A percentile compares a stretch with the other conserved stretches of the same genome.
These are phyloP conservation scores for Urocyon cinereoargenteus DNA, from an alignment of 2,797 vertebrate genomes.

Conservation along the genomic window DNA sequence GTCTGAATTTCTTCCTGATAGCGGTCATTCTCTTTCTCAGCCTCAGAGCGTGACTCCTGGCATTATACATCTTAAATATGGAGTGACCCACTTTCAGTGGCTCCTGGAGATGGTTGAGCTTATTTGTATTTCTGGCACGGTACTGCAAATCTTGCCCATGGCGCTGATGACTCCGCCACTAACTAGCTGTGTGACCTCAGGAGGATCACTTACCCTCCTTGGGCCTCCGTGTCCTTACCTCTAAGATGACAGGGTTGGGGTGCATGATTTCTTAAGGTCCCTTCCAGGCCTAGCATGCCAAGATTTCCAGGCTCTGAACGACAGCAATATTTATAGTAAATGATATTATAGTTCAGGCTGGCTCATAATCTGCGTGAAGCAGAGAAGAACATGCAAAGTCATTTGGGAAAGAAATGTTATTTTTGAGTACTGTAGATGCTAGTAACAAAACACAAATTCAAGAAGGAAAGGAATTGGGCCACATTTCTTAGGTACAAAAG, in stretches of 20 bases:
- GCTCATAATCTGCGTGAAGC: slow-evolving; percentile 48
- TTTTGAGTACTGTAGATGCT: slow-evolving; percentile 51
- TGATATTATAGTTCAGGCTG: neutral
- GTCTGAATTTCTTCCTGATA: neutral
- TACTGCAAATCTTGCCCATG: neutral
- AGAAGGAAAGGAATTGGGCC: neutral
- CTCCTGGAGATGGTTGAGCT: neutral
- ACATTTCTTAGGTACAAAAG: slow-evolving; percentile 38
- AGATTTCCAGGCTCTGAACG: neutral
- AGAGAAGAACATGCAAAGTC: slow-evolving; percentile 22
- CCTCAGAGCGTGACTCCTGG: neutral
- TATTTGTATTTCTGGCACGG: neutral
- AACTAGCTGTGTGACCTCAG: neutral
- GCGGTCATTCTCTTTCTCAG: neutral
- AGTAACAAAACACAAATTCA: slow-evolving; percentile 50
- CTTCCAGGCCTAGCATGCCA: neutral
- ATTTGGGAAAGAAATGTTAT: slow-evolving; percentile 43
- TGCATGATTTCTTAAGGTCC: neutral
- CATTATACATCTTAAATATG: neutral
- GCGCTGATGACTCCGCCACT: neutral
- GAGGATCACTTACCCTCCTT: neutral
- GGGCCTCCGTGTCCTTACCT: neutral
- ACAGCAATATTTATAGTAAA: slow-evolving; percentile 13
- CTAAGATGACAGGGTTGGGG: neutral
- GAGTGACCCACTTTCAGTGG: slow-evolving; percentile 10